A percentile compares a stretch with the other conserved stretches of the same genome.
phyloP scores from a whole-genome alignment of 2,888 invertebrate species.

The Azorinus chamasolen region DNA sequence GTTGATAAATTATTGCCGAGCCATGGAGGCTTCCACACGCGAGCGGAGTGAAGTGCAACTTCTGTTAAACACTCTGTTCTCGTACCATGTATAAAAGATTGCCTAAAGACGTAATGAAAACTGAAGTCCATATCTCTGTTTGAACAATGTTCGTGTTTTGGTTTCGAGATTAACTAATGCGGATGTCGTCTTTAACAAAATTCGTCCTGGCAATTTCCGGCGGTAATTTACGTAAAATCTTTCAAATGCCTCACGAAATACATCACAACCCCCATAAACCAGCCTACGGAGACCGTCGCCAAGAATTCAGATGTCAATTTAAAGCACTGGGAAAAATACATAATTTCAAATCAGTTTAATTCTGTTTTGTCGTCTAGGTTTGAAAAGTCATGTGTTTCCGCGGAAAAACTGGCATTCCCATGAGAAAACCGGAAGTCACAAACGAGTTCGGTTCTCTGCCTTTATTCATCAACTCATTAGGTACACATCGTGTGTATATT shows the following conservation, averaged over 20 bases:
- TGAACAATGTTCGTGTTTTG: too few relatives aligned
- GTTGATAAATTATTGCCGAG: slow-evolving; percentile 35
- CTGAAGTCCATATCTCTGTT: too few relatives aligned
- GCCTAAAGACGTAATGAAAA: too few relatives aligned
- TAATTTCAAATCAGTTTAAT: slow-evolving; percentile 48
- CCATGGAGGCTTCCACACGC: slow-evolving; percentile 22
- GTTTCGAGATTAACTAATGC: too few relatives aligned
- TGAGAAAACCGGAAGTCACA: slow-evolving; percentile 43
- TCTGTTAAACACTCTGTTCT: neutral
- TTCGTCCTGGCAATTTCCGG: too few relatives aligned
- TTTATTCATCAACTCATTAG: slow-evolving; percentile 57
- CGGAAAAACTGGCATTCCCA: slow-evolving; percentile 19
- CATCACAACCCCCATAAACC: neutral
- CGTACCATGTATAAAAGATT: neutral
- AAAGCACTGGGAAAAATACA: slow-evolving; percentile 24
- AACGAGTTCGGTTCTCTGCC: slow-evolving; percentile 47
- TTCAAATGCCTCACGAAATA: neutral
- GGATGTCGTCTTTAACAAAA: too few relatives aligned
- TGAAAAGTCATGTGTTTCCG: slow-evolving; percentile 43
- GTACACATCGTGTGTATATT: slow-evolving; percentile 60
- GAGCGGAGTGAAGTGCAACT: slow-evolving; percentile 1
- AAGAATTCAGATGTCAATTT: slow-evolving; percentile 11
- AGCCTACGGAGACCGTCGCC: slow-evolving; percentile 6
- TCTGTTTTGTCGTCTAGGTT: slow-evolving; percentile 49
- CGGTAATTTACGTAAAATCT: too few relatives aligned